phyloP scores from a whole-genome alignment of 2,888 invertebrate species.

The Gastrophysa polygoni region DNA sequence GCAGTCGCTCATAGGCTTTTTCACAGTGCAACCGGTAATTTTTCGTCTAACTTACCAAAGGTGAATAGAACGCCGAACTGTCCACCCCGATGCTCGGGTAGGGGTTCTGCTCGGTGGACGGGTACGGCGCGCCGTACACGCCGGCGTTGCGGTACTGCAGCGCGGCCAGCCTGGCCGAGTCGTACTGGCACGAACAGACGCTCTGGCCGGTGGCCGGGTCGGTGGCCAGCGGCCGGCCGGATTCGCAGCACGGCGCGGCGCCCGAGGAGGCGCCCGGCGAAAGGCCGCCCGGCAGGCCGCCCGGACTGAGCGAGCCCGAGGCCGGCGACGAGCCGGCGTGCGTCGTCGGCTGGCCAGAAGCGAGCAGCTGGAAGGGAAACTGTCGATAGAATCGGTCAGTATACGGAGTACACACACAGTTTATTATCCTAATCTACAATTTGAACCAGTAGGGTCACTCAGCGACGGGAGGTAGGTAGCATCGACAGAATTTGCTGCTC shows the following conservation, averaged over 20 bases:
- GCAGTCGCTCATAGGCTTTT: no score
- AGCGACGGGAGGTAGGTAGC: no score
- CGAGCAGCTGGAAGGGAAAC: slow-evolving; percentile 68
- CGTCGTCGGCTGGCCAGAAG: slow-evolving; percentile 75
- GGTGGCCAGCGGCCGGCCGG: slow-evolving; percentile 88
- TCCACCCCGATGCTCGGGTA: slow-evolving; percentile 93
- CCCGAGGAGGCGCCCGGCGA: slow-evolving; percentile 62
- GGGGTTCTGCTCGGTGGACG: slow-evolving; percentile 89
- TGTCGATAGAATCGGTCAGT: neutral
- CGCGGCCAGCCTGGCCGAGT: slow-evolving; percentile 83
- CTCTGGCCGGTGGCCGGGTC: slow-evolving; percentile 93
- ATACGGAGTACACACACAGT: no score
- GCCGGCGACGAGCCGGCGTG: slow-evolving; percentile 79
- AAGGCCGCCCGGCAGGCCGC: slow-evolving; percentile 58
- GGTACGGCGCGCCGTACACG: slow-evolving; percentile 86
- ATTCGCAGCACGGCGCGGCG: slow-evolving; percentile 77
- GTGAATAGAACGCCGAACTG: slow-evolving; percentile 94
- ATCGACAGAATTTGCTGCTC: no score
- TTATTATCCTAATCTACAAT: no score
- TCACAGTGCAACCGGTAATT: neutral
- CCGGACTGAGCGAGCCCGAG: slow-evolving; percentile 74
- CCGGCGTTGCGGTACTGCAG: slow-evolving; percentile 78
- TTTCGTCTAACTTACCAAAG: slow-evolving; percentile 95
- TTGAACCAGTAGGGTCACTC: no score
- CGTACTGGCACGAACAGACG: slow-evolving; percentile 94